These are phyloP conservation scores for Bugula neritina DNA, from an alignment of 2,888 invertebrate genomes.

Conservation along the genomic window DNA sequence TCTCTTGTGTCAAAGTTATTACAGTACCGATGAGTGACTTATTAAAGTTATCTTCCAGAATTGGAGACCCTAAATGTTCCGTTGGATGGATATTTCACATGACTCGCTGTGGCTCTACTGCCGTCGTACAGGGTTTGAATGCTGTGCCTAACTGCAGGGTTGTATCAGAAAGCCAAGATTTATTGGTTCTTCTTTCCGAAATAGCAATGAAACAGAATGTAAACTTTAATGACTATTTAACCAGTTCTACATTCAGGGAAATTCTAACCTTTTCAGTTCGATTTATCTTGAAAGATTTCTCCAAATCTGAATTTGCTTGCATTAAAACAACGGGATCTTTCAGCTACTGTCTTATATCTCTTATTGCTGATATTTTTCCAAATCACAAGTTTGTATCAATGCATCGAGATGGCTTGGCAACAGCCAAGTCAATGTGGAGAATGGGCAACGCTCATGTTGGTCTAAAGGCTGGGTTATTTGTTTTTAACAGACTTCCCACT, in stretches of 20 bases:
- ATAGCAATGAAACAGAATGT: neutral
- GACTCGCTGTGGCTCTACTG: constrained; percentile 21
- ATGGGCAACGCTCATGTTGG: neutral
- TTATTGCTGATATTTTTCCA: neutral
- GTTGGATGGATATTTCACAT: constrained; percentile 21
- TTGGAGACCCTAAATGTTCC: constrained; percentile 1
- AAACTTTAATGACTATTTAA: neutral
- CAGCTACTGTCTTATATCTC: neutral
- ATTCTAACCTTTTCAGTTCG: neutral
- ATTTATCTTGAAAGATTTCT: constrained; percentile 5
- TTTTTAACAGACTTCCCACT: neutral
- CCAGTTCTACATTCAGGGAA: neutral
- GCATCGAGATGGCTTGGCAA: constrained; percentile 16
- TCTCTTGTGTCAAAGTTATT: neutral
- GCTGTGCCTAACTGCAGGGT: constrained; percentile 17
- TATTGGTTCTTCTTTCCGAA: neutral
- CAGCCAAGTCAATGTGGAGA: constrained; percentile 10
- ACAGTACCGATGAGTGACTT: neutral
- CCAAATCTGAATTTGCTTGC: neutral
- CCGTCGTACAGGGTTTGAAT: constrained; percentile 1
- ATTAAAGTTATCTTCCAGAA: neutral
- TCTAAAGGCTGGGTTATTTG: neutral
- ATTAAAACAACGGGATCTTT: constrained; percentile 4
- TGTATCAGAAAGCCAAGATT: constrained; percentile 10
- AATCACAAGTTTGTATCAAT: constrained; percentile 4